Conservation (phyloP, 2,888 invertebrate genomes). For the Drosophila ustulata region DNA sequence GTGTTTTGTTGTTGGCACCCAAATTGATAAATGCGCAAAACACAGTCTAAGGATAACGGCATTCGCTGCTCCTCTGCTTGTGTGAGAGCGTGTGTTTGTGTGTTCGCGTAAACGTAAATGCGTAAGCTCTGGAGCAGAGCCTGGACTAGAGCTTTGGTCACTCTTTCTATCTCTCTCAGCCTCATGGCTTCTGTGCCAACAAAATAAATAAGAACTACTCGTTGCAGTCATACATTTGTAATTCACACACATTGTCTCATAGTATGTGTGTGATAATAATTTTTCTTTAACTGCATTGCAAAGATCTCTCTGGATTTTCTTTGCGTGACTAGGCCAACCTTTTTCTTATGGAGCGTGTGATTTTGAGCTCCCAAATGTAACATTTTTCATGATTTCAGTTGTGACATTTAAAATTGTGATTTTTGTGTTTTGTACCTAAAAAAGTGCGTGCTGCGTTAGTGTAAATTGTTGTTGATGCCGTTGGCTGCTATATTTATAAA, state of each 20-base stretch:
- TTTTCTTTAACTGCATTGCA: conserved; percentile 40
- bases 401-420: conserved; percentile 49
- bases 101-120: conserved; percentile 68
- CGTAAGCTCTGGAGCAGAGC: conserved; percentile 61
- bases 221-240: conserved; percentile 35
- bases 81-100: conserved; percentile 14
- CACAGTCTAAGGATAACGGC: conserved; percentile 43
- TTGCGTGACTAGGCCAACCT: conserved; percentile 53
- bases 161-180: conserved; percentile 26
- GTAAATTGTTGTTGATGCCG: conserved; percentile 24
- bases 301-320: conserved; percentile 20
- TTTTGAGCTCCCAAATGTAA: conserved; percentile 45
- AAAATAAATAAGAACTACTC: conserved; percentile 11
- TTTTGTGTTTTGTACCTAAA: conserved; percentile 25
- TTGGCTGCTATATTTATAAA: conserved; percentile 66
- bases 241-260: background rate
- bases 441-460: conserved; percentile 37
- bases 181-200: conserved; percentile 45
- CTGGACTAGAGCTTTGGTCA: conserved; percentile 51
- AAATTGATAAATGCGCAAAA: conserved; percentile 56
- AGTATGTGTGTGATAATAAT: conserved; percentile 37
- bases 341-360: conserved; percentile 31
- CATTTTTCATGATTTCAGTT: conserved; percentile 37
- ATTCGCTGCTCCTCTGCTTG: conserved; percentile 6
- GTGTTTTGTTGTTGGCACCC: conserved; percentile 31